Percentiles rank a stretch among this genome's conserved stretches.
Evolutionary conservation across 2,797 vertebrate genomes (phyloP).

Genomic region (Fundulus diaphanus): DNA sequence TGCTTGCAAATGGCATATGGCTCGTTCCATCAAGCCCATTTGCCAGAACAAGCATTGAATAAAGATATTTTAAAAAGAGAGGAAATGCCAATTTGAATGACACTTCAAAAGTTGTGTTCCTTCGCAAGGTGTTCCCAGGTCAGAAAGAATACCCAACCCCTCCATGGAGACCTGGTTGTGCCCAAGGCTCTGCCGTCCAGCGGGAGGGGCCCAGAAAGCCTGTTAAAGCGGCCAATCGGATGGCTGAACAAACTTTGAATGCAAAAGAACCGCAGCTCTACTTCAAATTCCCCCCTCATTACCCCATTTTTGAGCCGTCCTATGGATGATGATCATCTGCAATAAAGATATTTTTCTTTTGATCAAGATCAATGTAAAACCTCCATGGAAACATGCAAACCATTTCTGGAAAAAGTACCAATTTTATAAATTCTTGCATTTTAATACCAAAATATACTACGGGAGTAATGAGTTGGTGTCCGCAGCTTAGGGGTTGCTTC

Average conservation of each 20-base stretch:
- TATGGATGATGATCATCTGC: neutral
- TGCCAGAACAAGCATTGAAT: no score
- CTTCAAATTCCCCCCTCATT: neutral
- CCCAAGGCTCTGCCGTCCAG: no score
- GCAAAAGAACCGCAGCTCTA: no score
- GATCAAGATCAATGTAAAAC: neutral
- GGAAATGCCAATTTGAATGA: neutral
- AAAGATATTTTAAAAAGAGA: constrained; percentile 33
- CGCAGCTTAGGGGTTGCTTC: neutral
- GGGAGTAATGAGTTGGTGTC: neutral
- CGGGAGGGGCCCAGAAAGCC: no score
- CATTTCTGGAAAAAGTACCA: neutral
- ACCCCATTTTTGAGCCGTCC: neutral
- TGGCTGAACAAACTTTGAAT: no score
- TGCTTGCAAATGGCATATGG: constrained; percentile 39
- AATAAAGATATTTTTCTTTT: neutral
- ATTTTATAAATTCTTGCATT: neutral
- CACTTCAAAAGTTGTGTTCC: no score
- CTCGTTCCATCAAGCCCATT: no score
- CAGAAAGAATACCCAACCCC: no score
- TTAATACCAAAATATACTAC: neutral
- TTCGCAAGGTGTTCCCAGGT: no score
- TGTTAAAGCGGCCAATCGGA: no score
- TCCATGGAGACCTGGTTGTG: no score
- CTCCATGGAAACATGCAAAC: neutral